Conservation (phyloP, 2,888 invertebrate species). For the Dione vanillae region DNA sequence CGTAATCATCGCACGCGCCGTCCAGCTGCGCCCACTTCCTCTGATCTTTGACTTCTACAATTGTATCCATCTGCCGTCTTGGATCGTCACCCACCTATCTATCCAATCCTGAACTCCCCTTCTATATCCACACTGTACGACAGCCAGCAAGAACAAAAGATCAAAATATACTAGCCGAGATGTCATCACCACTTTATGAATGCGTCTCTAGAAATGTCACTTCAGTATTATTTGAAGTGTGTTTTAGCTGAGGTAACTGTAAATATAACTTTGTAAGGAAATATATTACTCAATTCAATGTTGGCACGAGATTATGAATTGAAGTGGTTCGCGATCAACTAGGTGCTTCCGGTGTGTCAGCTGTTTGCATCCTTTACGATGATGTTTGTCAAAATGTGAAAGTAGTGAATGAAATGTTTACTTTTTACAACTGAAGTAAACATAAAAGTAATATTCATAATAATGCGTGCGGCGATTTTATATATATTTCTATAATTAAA, state of each 20-base stretch:
- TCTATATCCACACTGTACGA: constrained; percentile 46
- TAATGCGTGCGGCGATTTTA: too few relatives aligned
- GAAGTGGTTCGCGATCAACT: constrained; percentile 83
- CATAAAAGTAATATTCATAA: too few relatives aligned
- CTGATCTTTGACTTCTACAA: constrained; percentile 82
- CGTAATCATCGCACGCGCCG: constrained; percentile 64
- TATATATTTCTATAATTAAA: too few relatives aligned
- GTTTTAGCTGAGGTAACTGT: constrained; percentile 36
- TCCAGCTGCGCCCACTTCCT: constrained; percentile 73
- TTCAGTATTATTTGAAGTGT: constrained; percentile 17
- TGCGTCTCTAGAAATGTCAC: constrained; percentile 46
- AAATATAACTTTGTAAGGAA: constrained; percentile 65
- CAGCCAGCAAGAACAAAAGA: constrained; percentile 46
- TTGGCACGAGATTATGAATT: constrained; percentile 81
- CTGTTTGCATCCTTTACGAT: constrained; percentile 58
- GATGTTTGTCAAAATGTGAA: constrained; percentile 30
- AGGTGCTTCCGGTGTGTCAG: constrained; percentile 78
- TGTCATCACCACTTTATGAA: constrained; percentile 49
- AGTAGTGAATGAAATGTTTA: constrained; percentile 2
- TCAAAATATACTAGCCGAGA: constrained; percentile 55
- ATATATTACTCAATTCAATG: constrained; percentile 79
- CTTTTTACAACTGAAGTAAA: too few relatives aligned
- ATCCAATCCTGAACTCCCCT: constrained; percentile 63
- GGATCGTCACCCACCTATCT: constrained; percentile 53
- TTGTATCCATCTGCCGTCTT: constrained; percentile 79